Conservation (phyloP, 1,140 invertebrate genomes). For the Drosophila malerkotliana region DNA sequence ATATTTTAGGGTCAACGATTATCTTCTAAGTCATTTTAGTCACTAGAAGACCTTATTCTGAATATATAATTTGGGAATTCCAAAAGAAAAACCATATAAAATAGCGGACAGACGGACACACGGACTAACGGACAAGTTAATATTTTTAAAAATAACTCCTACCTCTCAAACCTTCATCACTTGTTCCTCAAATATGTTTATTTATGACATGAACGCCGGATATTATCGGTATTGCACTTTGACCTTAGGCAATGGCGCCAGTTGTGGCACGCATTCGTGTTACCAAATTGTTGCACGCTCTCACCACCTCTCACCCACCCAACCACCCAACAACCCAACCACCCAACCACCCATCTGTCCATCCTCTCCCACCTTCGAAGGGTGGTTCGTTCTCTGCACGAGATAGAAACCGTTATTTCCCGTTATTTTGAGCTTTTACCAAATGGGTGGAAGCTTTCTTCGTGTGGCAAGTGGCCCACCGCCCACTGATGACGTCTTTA, state of each 20-base stretch:
- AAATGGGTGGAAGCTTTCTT: slow-evolving; percentile 5
- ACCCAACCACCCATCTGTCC: neutral
- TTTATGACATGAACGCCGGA: slow-evolving; percentile 37
- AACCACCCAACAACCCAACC: neutral
- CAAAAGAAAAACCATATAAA: too few species aligned
- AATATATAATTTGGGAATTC: too few species aligned
- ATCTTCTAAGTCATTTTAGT: too few species aligned
- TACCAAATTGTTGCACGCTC: slow-evolving; percentile 46
- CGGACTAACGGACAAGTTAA: too few species aligned
- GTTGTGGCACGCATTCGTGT: slow-evolving; percentile 28
- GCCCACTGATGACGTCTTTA: slow-evolving; percentile 36
- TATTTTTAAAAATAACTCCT: too few species aligned
- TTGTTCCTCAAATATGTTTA: slow-evolving; percentile 1
- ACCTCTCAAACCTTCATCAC: neutral
- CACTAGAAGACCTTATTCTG: too few species aligned
- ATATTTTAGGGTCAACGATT: too few species aligned
- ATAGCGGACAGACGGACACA: too few species aligned
- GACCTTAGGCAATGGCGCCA: slow-evolving; percentile 55
- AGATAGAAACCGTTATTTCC: slow-evolving; percentile 25
- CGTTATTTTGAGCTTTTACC: slow-evolving; percentile 34
- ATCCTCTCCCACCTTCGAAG: neutral
- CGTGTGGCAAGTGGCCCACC: neutral
- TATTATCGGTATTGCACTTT: slow-evolving; percentile 46
- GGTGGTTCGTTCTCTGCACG: neutral
- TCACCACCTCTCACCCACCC: neutral